Conservation (phyloP, 2,113 vertebrate species). For the Fregata magnificens region DNA sequence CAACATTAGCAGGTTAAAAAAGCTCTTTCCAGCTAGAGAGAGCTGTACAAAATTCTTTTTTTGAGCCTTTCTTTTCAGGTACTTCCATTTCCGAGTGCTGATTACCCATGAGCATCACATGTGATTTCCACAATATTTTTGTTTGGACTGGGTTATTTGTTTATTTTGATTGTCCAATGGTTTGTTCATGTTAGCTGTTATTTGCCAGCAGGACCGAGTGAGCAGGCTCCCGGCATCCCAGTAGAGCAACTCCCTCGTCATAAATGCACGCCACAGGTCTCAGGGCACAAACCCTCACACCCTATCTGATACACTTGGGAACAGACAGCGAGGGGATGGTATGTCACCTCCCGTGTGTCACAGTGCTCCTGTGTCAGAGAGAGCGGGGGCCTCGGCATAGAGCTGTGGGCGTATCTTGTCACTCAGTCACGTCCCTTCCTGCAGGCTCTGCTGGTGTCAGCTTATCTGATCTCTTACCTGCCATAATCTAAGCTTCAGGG, state of each 20-base stretch:
- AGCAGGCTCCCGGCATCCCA: background rate
- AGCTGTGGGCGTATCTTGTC: background rate
- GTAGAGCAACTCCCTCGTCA: background rate
- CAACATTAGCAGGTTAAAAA: background rate
- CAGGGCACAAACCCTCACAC: accelerated
- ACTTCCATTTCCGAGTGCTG: background rate
- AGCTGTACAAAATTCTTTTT: background rate
- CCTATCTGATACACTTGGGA: background rate
- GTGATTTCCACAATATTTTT: background rate
- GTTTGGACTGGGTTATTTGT: background rate
- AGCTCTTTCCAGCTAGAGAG: background rate
- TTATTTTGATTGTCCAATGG: background rate
- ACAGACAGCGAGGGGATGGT: background rate
- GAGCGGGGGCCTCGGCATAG: accelerated
- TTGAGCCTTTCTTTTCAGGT: background rate
- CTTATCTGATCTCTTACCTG: background rate
- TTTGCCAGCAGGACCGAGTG: background rate
- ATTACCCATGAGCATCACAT: accelerated
- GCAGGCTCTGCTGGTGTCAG: background rate
- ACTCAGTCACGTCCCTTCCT: background rate
- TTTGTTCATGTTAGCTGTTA: background rate
- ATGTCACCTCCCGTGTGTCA: background rate
- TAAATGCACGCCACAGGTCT: accelerated
- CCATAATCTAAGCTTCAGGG: background rate
- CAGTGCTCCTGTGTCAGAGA: accelerated